Conservation (phyloP, 2,888 invertebrate genomes). For the Chrysotoxum bicinctum region DNA sequence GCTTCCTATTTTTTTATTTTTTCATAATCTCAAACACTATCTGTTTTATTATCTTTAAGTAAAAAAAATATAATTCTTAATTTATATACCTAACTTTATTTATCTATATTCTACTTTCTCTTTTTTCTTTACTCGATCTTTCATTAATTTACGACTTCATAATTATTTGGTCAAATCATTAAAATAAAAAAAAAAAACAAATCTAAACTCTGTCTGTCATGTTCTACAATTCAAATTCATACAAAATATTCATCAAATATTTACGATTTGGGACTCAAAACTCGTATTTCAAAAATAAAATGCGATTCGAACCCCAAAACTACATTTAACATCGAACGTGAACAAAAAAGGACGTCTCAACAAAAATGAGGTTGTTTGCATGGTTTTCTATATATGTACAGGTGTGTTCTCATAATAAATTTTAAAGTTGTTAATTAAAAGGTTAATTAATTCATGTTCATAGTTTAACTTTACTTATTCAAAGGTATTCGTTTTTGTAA, state of each 20-base stretch:
- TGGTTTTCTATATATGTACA: conserved; percentile 81
- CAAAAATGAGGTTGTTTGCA: conserved; percentile 80
- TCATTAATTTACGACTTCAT: conserved; percentile 62
- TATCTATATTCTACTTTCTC: conserved; percentile 73
- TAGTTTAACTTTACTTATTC: conserved; percentile 4
- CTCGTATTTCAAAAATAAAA: conserved; percentile 28
- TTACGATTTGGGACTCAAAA: conserved; percentile 51
- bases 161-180: conserved; percentile 64
- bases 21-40: conserved; percentile 2
- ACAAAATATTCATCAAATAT: conserved; percentile 53
- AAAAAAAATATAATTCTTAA: neutral
- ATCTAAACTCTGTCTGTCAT: conserved; percentile 64
- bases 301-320: conserved; percentile 45
- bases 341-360: conserved; percentile 77
- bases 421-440: conserved; percentile 45
- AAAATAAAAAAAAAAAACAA: conserved; percentile 39
- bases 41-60: conserved; percentile 30
- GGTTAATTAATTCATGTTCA: conserved; percentile 12
- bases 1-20: neutral
- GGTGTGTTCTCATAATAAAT: conserved; percentile 79
- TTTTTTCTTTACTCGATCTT: conserved; percentile 75
- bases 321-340: conserved; percentile 57
- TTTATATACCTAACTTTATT: conserved; percentile 36
- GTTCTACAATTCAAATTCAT: conserved; percentile 64
- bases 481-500: conserved; percentile 6